phyloP scores from a whole-genome alignment of 2,113 vertebrate species.

The Vidua macroura region DNA sequence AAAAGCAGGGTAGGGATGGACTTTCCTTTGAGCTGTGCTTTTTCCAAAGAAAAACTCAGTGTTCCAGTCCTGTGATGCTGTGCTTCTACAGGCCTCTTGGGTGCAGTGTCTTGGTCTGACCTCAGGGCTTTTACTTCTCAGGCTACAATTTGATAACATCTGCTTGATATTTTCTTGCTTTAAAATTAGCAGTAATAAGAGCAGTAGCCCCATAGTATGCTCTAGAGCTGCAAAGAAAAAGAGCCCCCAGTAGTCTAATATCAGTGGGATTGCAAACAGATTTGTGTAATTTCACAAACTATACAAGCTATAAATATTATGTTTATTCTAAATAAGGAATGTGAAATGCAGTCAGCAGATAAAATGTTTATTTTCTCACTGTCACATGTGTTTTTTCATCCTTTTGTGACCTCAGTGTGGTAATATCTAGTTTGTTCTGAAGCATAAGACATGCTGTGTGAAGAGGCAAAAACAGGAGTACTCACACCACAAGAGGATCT shows the following conservation, averaged over 20 bases:
- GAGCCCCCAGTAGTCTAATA: neutral
- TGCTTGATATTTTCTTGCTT: neutral
- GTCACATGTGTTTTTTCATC: neutral
- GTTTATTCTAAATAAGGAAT: neutral
- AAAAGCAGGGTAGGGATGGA: neutral
- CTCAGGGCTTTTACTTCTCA: neutral
- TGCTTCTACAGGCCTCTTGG: neutral
- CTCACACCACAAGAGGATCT: neutral
- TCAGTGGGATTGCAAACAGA: neutral
- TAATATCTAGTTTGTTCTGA: neutral
- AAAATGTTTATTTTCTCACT: neutral
- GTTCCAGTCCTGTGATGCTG: neutral
- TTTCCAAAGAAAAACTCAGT: neutral
- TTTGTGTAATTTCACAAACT: neutral
- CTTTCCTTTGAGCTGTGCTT: neutral
- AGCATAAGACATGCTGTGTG: neutral
- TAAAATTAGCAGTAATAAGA: neutral
- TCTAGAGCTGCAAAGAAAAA: neutral
- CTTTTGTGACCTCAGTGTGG: neutral
- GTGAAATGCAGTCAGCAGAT: neutral
- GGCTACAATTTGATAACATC: neutral
- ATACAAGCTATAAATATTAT: neutral
- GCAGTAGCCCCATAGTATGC: neutral
- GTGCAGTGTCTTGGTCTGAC: neutral
- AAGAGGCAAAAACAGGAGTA: neutral